These are phyloP conservation scores for Rattus norvegicus DNA, from an alignment of 2,113 vertebrate genomes.

Conservation along the genomic window DNA sequence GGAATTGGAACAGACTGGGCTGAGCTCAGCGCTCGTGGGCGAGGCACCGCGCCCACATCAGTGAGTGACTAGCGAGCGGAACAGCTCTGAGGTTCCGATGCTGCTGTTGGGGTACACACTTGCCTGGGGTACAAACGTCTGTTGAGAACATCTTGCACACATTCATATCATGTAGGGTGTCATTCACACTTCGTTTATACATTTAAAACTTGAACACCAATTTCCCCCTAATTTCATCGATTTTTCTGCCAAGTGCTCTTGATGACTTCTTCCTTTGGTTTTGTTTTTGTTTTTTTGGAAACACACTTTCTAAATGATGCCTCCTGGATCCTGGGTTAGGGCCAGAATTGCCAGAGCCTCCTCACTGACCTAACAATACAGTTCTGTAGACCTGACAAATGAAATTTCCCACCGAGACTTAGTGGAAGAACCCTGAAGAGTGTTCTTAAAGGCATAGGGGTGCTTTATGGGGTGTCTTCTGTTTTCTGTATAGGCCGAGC, in stretches of 20 bases:
- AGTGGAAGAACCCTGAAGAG: conserved; percentile 65
- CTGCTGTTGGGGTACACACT: background rate
- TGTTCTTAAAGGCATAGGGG: conserved; percentile 60
- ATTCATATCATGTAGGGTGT: conserved; percentile 67
- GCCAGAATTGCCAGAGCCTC: conserved; percentile 70
- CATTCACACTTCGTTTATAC: conserved; percentile 69
- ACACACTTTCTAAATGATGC: conserved; percentile 61
- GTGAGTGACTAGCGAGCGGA: background rate
- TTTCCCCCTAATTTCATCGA: conserved; percentile 15
- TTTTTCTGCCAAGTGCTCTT: conserved; percentile 62
- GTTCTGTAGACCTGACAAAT: conserved; percentile 64
- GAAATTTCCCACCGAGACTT: conserved; percentile 57
- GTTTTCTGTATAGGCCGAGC: conserved; percentile 83
- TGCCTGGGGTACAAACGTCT: background rate
- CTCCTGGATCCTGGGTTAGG: conserved; percentile 69
- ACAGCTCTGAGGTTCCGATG: background rate
- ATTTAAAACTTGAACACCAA: conserved; percentile 59
- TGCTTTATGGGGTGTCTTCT: conserved; percentile 32
- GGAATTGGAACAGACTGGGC: conserved; percentile 50
- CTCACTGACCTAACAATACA: conserved; percentile 74
- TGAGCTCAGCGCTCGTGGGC: background rate
- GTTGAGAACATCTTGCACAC: conserved; percentile 74
- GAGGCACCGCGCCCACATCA: background rate
- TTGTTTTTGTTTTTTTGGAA: conserved; percentile 54
- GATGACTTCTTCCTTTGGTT: conserved; percentile 48